Evolutionary conservation across 1,140 invertebrate genomes (phyloP), one percentile per base, ranked within the genome.

Genomic region (Frieseomelitta varia): DNA sequence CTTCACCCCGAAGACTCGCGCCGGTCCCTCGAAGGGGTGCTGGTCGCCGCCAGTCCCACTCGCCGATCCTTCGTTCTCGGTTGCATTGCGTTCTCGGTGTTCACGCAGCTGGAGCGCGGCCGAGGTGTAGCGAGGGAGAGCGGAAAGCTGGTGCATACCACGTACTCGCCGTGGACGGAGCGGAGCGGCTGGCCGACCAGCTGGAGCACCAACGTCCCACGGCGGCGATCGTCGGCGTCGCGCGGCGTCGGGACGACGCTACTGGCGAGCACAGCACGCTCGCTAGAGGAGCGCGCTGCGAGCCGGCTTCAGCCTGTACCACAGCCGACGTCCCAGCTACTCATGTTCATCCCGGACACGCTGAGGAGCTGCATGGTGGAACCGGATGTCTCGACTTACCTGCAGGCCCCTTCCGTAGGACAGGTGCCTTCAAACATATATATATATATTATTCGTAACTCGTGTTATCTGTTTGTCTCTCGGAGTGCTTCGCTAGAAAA

Each of bases 321-420:
- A 89, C 90, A 86, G 90, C 88, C 85, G 93, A 92, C 92, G 93
- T 92, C 92, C 91, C 91, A 94, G 87, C 93, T 95, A 96, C 96
- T 96, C 95, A 97, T 97, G 97, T 97, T 97, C 95, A 97, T 97
- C 96, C 97, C 97, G 93, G 97, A 97, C 92, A 96, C 96, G 91
- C 95, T 97, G 92, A 96, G 97, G 95, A 97, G 97, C 96, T 97
- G 97, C 95, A 97, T 97, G 97, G 97, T 97, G 95, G 97, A 97
- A 96, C 97, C 97, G 95, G 97, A 97, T 96, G 97, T 97, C 92
- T 97, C 97, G 93, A 97, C 97, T 92, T 97, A 97, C 95, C 96
- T 97, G 92, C 97, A 97, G 95, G 97, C 97, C 94, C 97, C 97
- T 95, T 97, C 97, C 94, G 97, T 97, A 93, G 97, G 97, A 96